phyloP scores from a whole-genome alignment of 2,888 invertebrate species.

The Cosmopolites sordidus region DNA sequence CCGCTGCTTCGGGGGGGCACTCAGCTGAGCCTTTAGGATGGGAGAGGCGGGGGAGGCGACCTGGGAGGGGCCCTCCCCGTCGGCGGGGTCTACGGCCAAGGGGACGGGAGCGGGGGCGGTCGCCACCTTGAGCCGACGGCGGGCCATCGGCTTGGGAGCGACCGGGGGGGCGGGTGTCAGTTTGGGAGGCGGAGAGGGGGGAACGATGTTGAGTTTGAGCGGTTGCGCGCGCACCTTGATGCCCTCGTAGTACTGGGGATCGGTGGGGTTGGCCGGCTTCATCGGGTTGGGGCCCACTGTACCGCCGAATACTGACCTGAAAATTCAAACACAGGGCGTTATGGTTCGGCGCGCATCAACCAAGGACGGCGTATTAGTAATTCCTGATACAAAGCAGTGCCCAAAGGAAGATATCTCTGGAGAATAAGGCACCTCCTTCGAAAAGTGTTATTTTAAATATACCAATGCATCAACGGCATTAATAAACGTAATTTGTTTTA shows the following conservation, averaged over 20 bases:
- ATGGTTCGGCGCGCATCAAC: too few relatives aligned
- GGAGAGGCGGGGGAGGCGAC: conserved; percentile 65
- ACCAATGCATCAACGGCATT: too few relatives aligned
- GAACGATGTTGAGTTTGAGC: conserved; percentile 50
- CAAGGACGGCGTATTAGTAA: too few relatives aligned
- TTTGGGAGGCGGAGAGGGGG: conserved; percentile 29
- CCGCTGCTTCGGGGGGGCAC: conserved; percentile 59
- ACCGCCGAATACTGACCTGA: conserved; percentile 76
- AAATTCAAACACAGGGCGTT: too few relatives aligned
- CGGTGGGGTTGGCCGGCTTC: conserved; percentile 52
- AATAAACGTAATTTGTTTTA: too few relatives aligned
- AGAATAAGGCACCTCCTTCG: too few relatives aligned
- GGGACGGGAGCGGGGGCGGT: conserved; percentile 15
- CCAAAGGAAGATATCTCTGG: neutral
- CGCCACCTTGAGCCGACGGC: conserved; percentile 18
- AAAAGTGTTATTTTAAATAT: too few relatives aligned
- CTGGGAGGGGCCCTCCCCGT: conserved; percentile 34
- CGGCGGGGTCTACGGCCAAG: conserved; percentile 28
- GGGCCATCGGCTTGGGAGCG: conserved; percentile 6
- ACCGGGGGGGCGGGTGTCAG: conserved; percentile 1
- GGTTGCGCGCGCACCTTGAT: conserved; percentile 63
- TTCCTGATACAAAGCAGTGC: too few relatives aligned
- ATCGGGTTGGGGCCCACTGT: conserved; percentile 76
- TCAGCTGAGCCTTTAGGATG: conserved; percentile 80
- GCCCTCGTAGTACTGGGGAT: conserved; percentile 65